A percentile compares a stretch with the other conserved stretches of the same genome.
phyloP scores from a whole-genome alignment of 2,113 vertebrate genomes.

The Saccopteryx bilineata region DNA sequence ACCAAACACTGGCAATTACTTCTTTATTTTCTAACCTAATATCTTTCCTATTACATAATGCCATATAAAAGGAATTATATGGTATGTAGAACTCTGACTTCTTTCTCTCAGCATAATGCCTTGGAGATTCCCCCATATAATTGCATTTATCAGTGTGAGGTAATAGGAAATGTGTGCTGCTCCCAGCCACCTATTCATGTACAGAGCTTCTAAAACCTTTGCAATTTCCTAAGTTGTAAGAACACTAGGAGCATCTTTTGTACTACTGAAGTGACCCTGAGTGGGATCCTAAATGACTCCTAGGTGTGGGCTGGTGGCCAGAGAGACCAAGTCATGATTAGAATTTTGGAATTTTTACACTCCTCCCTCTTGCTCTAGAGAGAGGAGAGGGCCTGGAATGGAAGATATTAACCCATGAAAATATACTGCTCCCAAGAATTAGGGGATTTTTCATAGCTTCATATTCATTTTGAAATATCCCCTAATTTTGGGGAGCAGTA shows the following conservation, averaged over 20 bases:
- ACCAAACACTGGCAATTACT: not conserved
- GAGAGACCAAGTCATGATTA: not conserved
- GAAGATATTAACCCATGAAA: not conserved
- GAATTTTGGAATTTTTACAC: not conserved
- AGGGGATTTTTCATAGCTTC: too few relatives aligned
- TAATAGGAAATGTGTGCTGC: too few relatives aligned
- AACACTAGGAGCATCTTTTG: not conserved
- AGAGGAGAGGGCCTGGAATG: not conserved
- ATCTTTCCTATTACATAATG: not conserved
- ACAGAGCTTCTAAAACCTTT: not conserved
- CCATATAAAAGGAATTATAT: not conserved
- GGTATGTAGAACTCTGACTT: not conserved
- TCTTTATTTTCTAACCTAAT: not conserved
- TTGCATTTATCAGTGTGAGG: not conserved
- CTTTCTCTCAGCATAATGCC: not conserved
- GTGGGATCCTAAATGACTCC: not conserved
- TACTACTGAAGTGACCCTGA: not conserved
- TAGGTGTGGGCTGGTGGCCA: not conserved
- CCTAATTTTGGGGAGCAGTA: too few relatives aligned
- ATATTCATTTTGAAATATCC: too few relatives aligned
- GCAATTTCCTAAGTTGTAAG: not conserved
- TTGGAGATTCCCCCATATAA: not conserved
- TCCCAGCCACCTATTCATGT: not conserved
- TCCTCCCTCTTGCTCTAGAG: not conserved
- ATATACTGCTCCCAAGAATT: not conserved